Evolutionary conservation across 1,140 invertebrate species (phyloP).

Genomic region (Sarcophaga bullata): DNA sequence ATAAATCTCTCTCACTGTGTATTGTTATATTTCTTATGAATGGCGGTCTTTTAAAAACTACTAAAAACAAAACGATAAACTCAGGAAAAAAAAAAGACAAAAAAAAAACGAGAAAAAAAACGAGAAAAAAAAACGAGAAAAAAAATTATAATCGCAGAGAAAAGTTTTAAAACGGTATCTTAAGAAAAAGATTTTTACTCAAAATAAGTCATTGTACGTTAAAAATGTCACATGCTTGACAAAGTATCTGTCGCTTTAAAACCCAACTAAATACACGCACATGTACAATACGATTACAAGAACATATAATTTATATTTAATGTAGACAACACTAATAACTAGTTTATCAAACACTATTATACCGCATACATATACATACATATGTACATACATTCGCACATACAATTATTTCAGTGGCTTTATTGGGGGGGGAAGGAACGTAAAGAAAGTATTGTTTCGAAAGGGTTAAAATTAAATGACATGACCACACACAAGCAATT

Average conservation of each 20-base stretch:
- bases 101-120: neutral
- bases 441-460: no score
- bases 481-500: conserved; percentile 23
- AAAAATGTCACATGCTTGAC: conserved; percentile 39
- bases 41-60: conserved; percentile 28
- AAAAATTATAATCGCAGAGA: neutral
- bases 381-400: neutral
- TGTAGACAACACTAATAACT: neutral
- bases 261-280: neutral
- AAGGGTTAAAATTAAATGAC: conserved; percentile 4
- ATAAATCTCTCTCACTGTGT: neutral
- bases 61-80: neutral
- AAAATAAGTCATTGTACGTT: conserved; percentile 38
- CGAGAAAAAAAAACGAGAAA: neutral
- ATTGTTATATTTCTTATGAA: conserved; percentile 31
- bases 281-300: neutral
- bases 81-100: no score
- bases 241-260: neutral
- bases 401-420: neutral
- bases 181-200: neutral
- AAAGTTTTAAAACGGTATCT: conserved; percentile 33
- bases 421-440: neutral
- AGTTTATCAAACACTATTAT: neutral
- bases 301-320: no score
- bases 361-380: neutral